Conservation (phyloP, 2,888 invertebrate genomes). For the Dasypolia templi region DNA sequence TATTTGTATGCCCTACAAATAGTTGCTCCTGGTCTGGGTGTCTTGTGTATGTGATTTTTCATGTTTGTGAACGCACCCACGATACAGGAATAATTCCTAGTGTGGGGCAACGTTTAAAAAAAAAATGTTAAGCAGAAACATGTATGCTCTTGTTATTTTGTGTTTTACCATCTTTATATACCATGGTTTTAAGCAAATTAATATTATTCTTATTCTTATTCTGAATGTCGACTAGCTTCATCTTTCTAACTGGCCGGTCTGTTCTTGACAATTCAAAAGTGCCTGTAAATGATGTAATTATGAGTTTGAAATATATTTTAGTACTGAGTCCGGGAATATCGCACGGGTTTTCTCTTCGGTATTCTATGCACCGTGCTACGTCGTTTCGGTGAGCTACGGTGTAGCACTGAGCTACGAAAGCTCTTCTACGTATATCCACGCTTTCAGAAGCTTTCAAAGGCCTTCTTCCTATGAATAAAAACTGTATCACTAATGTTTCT, state of each 20-base stretch:
- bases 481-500: no score
- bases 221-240: not conserved
- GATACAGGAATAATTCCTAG: no score
- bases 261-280: not conserved
- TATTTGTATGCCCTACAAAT: no score
- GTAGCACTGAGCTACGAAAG: not conserved
- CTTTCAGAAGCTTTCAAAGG: not conserved
- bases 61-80: no score
- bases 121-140: no score
- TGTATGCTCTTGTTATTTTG: no score
- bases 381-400: constrained; percentile 16
- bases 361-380: not conserved
- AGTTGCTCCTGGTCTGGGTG: no score
- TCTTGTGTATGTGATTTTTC: no score
- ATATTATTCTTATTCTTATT: no score
- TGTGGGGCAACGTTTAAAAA: no score
- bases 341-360: not conserved
- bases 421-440: not conserved
- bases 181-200: no score
- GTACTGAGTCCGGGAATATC: not conserved
- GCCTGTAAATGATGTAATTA: not conserved
- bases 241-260: not conserved
- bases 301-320: not conserved
- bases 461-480: not conserved
- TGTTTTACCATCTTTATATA: no score